A percentile compares a stretch with the other conserved stretches of the same genome.
Conservation (phyloP, 2,113 vertebrate species). For the Microtus oregoni region DNA sequence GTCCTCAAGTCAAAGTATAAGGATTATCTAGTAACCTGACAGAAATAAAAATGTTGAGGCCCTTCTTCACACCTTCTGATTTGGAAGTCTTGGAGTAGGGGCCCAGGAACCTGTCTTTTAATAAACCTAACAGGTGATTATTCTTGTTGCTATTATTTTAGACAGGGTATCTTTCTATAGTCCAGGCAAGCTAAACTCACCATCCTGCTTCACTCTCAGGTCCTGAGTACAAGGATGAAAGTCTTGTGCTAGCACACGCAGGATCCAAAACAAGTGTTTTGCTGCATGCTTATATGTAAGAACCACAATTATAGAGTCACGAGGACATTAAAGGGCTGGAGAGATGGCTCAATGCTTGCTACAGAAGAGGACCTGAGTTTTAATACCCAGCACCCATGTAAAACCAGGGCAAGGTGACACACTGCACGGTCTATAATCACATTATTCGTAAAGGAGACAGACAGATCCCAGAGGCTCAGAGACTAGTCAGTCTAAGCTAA, state of each 20-base stretch:
- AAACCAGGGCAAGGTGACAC: background rate
- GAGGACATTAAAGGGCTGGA: background rate
- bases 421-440: background rate
- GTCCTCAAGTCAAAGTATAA: background rate
- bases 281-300: background rate
- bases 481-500: background rate
- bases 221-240: background rate
- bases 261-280: background rate
- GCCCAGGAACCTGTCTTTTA: conserved; percentile 2
- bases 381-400: background rate
- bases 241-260: background rate
- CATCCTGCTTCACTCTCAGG: background rate
- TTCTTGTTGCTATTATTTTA: background rate
- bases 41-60: conserved; percentile 17
- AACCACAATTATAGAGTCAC: conserved; percentile 19
- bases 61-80: background rate
- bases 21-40: conserved; percentile 21
- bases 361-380: background rate
- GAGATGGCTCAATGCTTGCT: background rate
- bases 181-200: background rate
- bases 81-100: conserved; percentile 14
- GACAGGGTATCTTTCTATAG: background rate
- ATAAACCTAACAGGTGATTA: conserved; percentile 7
- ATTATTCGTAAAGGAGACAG: background rate
- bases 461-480: background rate